A percentile compares a stretch with the other conserved stretches of the same genome.
phyloP scores from a whole-genome alignment of 1,140 invertebrate species.

The Pachypsylla venusta region DNA sequence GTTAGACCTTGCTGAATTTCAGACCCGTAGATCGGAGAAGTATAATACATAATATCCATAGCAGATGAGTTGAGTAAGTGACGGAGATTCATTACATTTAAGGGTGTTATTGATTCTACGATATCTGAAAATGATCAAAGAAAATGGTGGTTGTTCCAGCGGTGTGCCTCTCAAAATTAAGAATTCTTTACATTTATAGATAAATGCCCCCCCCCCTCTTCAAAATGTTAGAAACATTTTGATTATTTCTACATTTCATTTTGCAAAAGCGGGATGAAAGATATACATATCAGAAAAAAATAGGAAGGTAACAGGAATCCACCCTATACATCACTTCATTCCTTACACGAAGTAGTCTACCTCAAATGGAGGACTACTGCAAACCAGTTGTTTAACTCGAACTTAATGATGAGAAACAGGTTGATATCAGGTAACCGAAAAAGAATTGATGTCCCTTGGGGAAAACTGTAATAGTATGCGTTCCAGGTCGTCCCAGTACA shows the following conservation, averaged over 20 bases:
- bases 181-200: background rate
- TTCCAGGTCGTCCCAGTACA: no score
- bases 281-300: no score
- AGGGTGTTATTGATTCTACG: conserved; percentile 54
- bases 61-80: conserved; percentile 54
- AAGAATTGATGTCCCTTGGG: no score
- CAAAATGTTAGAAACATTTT: conserved; percentile 8
- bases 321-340: no score
- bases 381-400: no score
- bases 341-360: no score
- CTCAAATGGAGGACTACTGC: no score
- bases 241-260: no score
- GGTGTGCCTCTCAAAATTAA: background rate
- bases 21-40: conserved; percentile 56
- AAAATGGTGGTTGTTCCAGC: background rate
- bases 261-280: background rate
- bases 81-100: conserved; percentile 45
- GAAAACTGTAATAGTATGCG: no score
- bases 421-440: no score
- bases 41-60: conserved; percentile 72
- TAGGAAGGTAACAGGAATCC: no score
- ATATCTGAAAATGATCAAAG: conserved; percentile 35
- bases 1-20: conserved; percentile 55
- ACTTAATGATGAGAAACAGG: no score
- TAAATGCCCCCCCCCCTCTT: background rate